phyloP scores from a whole-genome alignment of 2,888 invertebrate genomes.

The Drosophila peninsularis region DNA sequence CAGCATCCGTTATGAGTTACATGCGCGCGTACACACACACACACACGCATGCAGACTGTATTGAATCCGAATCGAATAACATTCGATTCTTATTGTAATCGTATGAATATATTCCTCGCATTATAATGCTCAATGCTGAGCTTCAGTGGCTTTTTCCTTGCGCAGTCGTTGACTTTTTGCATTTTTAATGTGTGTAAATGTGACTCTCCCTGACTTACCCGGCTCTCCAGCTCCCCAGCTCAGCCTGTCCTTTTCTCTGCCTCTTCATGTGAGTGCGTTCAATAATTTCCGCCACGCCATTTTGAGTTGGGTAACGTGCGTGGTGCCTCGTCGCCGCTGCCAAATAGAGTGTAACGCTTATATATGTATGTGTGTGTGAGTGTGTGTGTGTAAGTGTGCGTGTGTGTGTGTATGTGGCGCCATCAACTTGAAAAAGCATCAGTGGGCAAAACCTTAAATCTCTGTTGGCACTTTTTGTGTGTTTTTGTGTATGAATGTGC shows the following conservation, averaged over 20 bases:
- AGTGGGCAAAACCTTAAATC: slow-evolving; percentile 73
- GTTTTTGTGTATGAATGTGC: slow-evolving; percentile 22
- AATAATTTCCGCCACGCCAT: slow-evolving; percentile 74
- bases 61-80: slow-evolving; percentile 53
- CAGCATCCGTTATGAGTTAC: slow-evolving; percentile 42
- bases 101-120: slow-evolving; percentile 74
- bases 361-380: neutral
- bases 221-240: neutral
- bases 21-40: slow-evolving; percentile 6
- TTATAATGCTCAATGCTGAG: slow-evolving; percentile 68
- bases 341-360: slow-evolving; percentile 76
- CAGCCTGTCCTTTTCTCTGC: slow-evolving; percentile 4
- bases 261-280: slow-evolving; percentile 61
- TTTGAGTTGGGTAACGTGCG: slow-evolving; percentile 72
- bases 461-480: slow-evolving; percentile 57
- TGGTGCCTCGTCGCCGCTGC: slow-evolving; percentile 62
- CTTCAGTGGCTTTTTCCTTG: slow-evolving; percentile 73
- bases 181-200: slow-evolving; percentile 75
- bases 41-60: neutral
- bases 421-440: slow-evolving; percentile 73
- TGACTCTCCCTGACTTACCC: slow-evolving; percentile 11
- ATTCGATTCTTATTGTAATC: slow-evolving; percentile 80
- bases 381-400: slow-evolving; percentile 16
- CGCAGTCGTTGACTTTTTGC: slow-evolving; percentile 74
- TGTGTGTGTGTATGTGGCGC: slow-evolving; percentile 50